phyloP scores from a whole-genome alignment of 2,888 invertebrate species.

The Autographa gamma region DNA sequence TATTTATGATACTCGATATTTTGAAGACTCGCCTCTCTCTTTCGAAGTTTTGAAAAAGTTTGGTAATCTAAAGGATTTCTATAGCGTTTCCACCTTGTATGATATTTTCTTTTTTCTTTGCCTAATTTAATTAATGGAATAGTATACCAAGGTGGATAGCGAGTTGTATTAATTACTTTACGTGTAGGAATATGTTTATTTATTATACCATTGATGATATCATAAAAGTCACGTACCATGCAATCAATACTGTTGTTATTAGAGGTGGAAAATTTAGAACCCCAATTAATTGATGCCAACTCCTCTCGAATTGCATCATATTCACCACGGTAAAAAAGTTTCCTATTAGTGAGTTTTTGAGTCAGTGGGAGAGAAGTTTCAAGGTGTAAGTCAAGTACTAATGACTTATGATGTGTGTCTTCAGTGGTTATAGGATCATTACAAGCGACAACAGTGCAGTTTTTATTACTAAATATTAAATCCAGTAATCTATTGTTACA shows the following conservation, averaged over 20 bases:
- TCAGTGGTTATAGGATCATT: not conserved
- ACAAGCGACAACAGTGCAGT: not conserved
- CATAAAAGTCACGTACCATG: not conserved
- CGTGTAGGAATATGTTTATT: conserved; percentile 7
- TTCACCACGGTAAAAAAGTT: conserved; percentile 6
- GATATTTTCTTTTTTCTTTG: conserved; percentile 21
- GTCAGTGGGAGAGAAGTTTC: not conserved
- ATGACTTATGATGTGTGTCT: conserved; percentile 7
- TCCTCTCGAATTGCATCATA: not conserved
- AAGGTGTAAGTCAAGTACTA: not conserved
- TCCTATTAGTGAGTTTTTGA: not conserved
- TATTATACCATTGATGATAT: not conserved
- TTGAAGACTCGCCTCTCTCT: too few species aligned
- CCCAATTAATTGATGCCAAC: conserved; percentile 1
- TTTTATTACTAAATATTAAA: conserved; percentile 14
- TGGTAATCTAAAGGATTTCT: conserved; percentile 13
- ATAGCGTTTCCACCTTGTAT: conserved; percentile 15
- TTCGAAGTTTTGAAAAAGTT: conserved; percentile 11
- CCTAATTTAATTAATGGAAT: conserved; percentile 13
- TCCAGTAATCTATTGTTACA: conserved; percentile 13
- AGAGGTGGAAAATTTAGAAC: not conserved
- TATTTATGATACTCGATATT: conserved; percentile 3
- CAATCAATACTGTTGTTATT: not conserved
- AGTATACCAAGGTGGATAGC: conserved; percentile 16
- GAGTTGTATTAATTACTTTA: not conserved